Evolutionary conservation across 1,140 invertebrate genomes (phyloP).

Genomic region (Pseudachorutes palmiensis): DNA sequence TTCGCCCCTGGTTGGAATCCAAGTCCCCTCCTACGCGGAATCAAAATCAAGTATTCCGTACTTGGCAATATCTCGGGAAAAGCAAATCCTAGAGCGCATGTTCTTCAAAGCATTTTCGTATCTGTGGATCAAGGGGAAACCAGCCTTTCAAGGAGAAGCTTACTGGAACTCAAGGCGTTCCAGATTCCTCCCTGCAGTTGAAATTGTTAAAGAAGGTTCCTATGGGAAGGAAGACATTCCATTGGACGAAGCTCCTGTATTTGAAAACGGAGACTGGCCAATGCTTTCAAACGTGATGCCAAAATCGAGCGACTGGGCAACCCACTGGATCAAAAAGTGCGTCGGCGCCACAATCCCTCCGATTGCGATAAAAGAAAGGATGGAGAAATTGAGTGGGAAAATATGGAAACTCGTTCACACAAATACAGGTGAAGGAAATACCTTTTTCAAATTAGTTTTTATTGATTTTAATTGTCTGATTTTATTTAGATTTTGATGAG

Average conservation of each 20-base stretch:
- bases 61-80: constrained; percentile 19
- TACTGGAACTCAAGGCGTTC: background rate
- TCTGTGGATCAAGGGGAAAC: constrained; percentile 35
- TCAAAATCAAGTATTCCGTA: constrained; percentile 24
- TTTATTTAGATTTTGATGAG: constrained; percentile 19
- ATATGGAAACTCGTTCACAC: constrained; percentile 24
- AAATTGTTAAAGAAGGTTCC: background rate
- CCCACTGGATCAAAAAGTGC: constrained; percentile 28
- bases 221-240: too few relatives aligned
- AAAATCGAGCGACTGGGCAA: background rate
- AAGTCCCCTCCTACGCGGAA: constrained; percentile 31
- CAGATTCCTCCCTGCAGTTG: background rate
- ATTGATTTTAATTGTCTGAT: constrained; percentile 2
- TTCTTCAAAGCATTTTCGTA: constrained; percentile 33
- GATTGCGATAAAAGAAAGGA: constrained; percentile 27
- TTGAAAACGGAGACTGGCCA: too few relatives aligned
- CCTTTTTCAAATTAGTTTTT: background rate
- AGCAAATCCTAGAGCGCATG: constrained; percentile 22
- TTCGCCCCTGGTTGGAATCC: constrained; percentile 7
- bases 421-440: constrained; percentile 19
- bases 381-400: constrained; percentile 28
- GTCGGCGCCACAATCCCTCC: constrained; percentile 27
- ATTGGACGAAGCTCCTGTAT: too few relatives aligned
- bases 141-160: constrained; percentile 29
- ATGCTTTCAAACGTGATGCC: too few relatives aligned